These are phyloP conservation scores for Chironomus tentans DNA, from an alignment of 2,888 invertebrate genomes.

Conservation along the genomic window DNA sequence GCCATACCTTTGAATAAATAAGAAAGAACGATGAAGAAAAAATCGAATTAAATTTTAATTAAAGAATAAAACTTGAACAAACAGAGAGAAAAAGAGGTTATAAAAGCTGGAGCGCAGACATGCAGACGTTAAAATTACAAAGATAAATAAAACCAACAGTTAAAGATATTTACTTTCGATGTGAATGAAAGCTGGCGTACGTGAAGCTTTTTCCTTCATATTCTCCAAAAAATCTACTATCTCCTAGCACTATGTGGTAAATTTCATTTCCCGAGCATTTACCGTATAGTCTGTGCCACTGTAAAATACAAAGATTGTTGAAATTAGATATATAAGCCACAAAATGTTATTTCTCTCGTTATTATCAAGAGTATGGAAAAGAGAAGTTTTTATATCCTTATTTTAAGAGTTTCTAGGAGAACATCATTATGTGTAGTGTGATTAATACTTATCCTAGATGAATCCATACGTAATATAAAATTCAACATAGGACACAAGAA, in stretches of 20 bases:
- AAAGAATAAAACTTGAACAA: not conserved
- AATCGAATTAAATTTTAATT: conserved; percentile 4
- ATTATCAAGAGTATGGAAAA: no score
- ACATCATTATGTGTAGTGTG: not conserved
- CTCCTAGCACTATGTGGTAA: conserved; percentile 90
- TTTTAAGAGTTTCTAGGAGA: no score
- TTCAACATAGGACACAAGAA: no score
- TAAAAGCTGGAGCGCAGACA: no score
- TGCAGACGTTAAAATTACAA: not conserved
- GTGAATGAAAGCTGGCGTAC: conserved; percentile 98
- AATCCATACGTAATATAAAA: no score
- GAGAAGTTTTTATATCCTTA: no score
- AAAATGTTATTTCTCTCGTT: no score
- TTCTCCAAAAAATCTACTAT: conserved; percentile 95
- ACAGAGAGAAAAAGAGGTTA: not conserved
- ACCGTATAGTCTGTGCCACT: conserved; percentile 98
- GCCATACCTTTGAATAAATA: conserved; percentile 62
- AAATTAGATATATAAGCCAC: conserved; percentile 4
- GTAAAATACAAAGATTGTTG: conserved; percentile 55
- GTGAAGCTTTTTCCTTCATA: conserved; percentile 99
- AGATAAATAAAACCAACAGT: not conserved
- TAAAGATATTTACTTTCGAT: conserved; percentile 70
- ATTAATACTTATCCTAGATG: no score
- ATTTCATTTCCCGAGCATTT: conserved; percentile 99
- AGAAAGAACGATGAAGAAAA: no score